Evolutionary conservation across 1,140 invertebrate genomes (phyloP), one percentile per base, ranked within the genome.

Genomic region (Lutraria rhynchaena): DNA sequence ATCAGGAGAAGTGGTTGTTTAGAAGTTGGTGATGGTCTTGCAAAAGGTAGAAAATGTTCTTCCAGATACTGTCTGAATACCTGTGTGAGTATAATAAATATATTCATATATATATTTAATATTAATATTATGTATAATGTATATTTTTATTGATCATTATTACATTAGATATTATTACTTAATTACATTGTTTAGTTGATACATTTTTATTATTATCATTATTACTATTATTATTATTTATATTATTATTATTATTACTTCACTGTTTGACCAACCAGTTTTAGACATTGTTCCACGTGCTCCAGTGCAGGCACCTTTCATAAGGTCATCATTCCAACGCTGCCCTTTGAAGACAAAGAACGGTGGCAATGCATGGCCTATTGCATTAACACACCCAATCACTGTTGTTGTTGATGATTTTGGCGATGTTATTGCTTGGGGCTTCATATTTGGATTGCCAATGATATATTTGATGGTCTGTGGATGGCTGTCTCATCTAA

Each of bases 361-460:
- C 22, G 76, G 76, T 31, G 76, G 76, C 0, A 80, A 5, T 41
- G 76, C 2, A 29, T 80, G 33, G 15, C 76, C 76, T n/a, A 70
- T 17, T 1, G 61, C 76, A 70, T 85, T 84, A 63, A 70, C 74
- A 82, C 77, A 87, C 49, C 81, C 82, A 82, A 86, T 84, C 78
- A 86, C 61, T 41, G 60, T 80, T 44, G 65, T 69, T 0, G 76
- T 80, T 27, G 44, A 44, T 13, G 44, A 53, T 58, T 53, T 69
- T 27, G 63, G 53, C 4, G 60, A 63, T 15, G 44, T 61, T 41
- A 61, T 35, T 27, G 67, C 2, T 35, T 46, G 63, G 3, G 33
- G 24, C 19, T 22, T 65, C 9, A 1, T 11, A n/a, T 37, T n/a
- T n/a, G 41, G 1, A 22, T 29, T 31, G 13, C 9, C 37, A 27